phyloP scores from a whole-genome alignment of 1,140 invertebrate species.

The Bombus sylvicola region DNA sequence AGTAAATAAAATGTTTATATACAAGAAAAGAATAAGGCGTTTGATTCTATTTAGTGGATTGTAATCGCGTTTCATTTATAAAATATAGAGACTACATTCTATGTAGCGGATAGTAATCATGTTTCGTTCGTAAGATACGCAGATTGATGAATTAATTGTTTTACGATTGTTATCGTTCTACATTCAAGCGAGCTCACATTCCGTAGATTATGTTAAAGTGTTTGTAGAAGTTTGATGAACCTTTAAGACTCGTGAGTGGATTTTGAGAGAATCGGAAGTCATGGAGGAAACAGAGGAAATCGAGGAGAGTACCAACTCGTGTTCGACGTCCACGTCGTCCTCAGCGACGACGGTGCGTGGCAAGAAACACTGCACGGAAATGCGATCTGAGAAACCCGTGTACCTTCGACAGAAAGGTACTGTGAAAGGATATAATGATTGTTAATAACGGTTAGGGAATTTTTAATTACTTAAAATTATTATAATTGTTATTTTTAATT shows the following conservation, averaged over 20 bases:
- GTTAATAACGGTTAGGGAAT: background rate
- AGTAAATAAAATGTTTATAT: background rate
- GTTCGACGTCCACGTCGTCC: background rate
- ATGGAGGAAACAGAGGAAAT: slow-evolving; percentile 34
- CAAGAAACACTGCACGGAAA: slow-evolving; percentile 61
- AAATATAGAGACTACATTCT: no score
- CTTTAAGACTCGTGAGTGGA: background rate
- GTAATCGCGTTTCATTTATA: background rate
- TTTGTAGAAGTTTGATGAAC: background rate
- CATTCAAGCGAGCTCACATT: background rate
- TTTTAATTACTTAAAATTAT: background rate
- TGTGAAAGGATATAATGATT: background rate
- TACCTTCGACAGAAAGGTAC: slow-evolving; percentile 76
- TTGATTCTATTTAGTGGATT: background rate
- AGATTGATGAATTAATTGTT: background rate
- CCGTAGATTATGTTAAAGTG: background rate
- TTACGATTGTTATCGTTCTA: background rate
- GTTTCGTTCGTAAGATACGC: background rate
- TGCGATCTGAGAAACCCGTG: slow-evolving; percentile 67
- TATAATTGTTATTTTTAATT: background rate
- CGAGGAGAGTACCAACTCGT: slow-evolving; percentile 17
- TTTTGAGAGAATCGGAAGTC: background rate
- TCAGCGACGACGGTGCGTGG: slow-evolving; percentile 22
- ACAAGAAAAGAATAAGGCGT: background rate
- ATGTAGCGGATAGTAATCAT: background rate